Base-by-base conservation (phyloP, 2,113 vertebrate species). In the Hippopotamus amphibius region DNA sequence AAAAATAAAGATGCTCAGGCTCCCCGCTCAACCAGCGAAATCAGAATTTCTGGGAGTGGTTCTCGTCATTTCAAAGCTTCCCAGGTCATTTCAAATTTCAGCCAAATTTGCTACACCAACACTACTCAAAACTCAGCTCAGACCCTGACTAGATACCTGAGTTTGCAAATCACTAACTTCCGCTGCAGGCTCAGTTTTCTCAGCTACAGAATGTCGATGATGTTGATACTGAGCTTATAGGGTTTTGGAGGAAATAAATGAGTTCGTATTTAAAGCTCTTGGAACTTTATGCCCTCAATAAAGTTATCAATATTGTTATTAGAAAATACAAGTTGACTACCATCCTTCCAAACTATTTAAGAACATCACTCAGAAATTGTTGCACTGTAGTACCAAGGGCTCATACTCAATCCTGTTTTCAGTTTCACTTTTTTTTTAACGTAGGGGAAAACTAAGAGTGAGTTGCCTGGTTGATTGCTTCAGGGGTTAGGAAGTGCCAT, bases 381-480 rank as follows among this genome's bases (percentile, higher is more conserved):
- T 97, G 6, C 83, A 66, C 46, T 55, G 53, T 41, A 26, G 7
- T 50, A 43, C 33, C 33, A 77, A 71, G 11, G 13, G 13, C 15
- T 90, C 43, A 48, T 22, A 30, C 4, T 86, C 72, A 24, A 77
- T 4, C 13, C 24, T 76, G 9, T 79, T 90, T 90, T 19, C 7
- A 3, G 81, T 65, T 65, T 65, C 24, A 28, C 30, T 63, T 63
- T 59, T 89, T 96, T 97, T 74, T 96, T 90, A 63, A 94, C 79
- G 91, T 95, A 16, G 6, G 68, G 95, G 13, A 4, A 0, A 13
- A 79, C 41, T 82, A 6, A 11, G 79, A 92, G 69, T 16, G 86
- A 88, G 95, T 43, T 43, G n/a, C 83, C 61, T 95, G 88, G 92
- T 76, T 92, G 81, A 97, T 90, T 96, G 30, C 74, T 96, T 97